A percentile compares a stretch with the other conserved stretches of the same genome.
Conservation (phyloP, 2,888 invertebrate species). For the Tyria jacobaeae region DNA sequence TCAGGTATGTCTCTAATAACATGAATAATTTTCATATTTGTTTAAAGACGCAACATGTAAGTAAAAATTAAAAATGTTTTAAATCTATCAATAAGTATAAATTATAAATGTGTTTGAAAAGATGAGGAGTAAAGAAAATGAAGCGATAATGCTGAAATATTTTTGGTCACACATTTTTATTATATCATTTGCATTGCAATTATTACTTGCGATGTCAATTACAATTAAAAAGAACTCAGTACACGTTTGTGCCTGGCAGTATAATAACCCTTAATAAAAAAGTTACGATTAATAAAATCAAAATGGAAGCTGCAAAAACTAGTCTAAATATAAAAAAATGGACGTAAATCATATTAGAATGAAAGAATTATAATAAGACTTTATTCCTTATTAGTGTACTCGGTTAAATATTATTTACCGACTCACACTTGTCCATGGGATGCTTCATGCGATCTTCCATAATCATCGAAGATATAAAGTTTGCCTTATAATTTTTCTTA, state of each 20-base stretch:
- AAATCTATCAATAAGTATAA: no score
- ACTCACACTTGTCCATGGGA: no score
- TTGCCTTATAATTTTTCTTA: no score
- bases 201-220: neutral
- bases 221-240: neutral
- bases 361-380: neutral
- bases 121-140: neutral
- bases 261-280: neutral
- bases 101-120: no score
- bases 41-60: neutral
- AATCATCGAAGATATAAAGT: no score
- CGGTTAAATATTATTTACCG: no score
- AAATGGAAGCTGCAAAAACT: no score
- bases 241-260: neutral
- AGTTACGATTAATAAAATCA: no score
- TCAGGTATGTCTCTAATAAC: neutral
- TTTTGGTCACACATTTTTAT: neutral
- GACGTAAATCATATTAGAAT: neutral
- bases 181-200: neutral
- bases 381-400: neutral
- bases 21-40: neutral
- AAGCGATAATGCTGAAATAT: neutral
- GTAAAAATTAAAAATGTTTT: no score
- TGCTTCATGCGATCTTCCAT: no score
- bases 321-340: no score